Evolutionary conservation across 2,113 vertebrate genomes (phyloP).

Genomic region (Urocynchramus pylzowi): DNA sequence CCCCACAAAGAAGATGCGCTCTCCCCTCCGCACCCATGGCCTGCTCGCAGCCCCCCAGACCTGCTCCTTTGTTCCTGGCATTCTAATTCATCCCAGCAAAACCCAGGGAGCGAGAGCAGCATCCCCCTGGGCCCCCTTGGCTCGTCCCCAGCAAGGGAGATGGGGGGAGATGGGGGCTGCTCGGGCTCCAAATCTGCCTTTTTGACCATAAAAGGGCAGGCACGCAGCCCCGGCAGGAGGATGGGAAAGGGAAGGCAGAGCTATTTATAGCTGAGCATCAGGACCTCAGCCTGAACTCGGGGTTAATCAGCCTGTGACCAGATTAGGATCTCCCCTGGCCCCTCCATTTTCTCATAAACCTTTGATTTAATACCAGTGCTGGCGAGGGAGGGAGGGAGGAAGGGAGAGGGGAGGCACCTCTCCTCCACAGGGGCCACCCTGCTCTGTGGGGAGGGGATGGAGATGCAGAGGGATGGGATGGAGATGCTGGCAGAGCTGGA

Average conservation of each 20-base stretch:
- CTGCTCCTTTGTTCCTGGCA: slow-evolving; percentile 53
- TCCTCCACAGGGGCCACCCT: rapidly evolving
- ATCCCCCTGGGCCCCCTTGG: slow-evolving; percentile 67
- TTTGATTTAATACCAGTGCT: slow-evolving; percentile 41
- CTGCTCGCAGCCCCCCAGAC: neutral
- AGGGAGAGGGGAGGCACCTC: neutral
- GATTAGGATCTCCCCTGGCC: slow-evolving; percentile 66
- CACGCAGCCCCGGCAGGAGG: slow-evolving; percentile 55
- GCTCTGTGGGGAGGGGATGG: neutral
- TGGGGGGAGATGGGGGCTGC: slow-evolving; percentile 63
- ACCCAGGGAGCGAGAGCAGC: neutral
- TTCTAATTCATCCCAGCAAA: slow-evolving; percentile 35
- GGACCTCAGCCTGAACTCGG: slow-evolving; percentile 67
- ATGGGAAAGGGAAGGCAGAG: slow-evolving; percentile 74
- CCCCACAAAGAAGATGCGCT: neutral
- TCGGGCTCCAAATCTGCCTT: slow-evolving; percentile 66
- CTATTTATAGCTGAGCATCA: slow-evolving; percentile 78
- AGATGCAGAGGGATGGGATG: neutral
- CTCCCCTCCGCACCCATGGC: neutral
- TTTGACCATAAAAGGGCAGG: slow-evolving; percentile 84
- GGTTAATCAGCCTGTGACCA: slow-evolving; percentile 66
- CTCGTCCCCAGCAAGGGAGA: slow-evolving; percentile 63
- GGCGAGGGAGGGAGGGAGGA: neutral
- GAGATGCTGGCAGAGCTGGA: neutral
- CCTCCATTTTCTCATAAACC: slow-evolving; percentile 66